Percentiles rank a stretch among this genome's conserved stretches.
These are phyloP conservation scores for Creontiades dilutus DNA, from an alignment of 2,888 invertebrate species.

Conservation along the genomic window DNA sequence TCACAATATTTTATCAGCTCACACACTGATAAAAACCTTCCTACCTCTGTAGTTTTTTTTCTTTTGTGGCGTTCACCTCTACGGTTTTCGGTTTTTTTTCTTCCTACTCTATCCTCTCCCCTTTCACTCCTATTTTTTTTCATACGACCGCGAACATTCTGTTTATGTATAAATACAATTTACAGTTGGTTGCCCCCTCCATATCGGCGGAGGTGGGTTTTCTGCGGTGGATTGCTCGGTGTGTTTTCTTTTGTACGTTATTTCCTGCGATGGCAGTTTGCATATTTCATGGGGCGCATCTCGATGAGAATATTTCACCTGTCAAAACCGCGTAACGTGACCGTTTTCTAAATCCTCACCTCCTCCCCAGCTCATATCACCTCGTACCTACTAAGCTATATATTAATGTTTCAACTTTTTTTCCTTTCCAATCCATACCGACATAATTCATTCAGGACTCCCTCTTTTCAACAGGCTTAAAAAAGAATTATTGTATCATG, in stretches of 20 bases:
- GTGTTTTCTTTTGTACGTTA: not conserved
- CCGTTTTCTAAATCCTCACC: not conserved
- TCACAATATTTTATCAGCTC: constrained; percentile 68
- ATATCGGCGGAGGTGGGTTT: not conserved
- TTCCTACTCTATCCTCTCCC: not conserved
- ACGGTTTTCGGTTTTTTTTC: constrained; percentile 18
- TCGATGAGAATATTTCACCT: constrained; percentile 1
- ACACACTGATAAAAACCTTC: not conserved
- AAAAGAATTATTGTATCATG: too few relatives aligned
- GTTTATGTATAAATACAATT: constrained; percentile 47
- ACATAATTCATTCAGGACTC: not conserved
- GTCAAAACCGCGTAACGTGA: not conserved
- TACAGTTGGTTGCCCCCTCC: constrained; percentile 35
- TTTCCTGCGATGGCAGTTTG: not conserved
- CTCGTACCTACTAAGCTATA: not conserved
- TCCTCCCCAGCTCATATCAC: not conserved
- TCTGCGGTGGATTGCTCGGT: constrained; percentile 51
- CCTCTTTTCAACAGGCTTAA: too few relatives aligned
- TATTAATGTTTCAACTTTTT: not conserved
- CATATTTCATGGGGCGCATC: not conserved
- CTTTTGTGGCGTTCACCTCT: not conserved
- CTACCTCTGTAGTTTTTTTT: constrained; percentile 36
- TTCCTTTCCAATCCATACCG: not conserved
- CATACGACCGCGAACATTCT: constrained; percentile 36
- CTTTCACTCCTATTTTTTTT: not conserved